Conservation (phyloP, 2,797 vertebrate genomes). For the Clamator glandarius region DNA sequence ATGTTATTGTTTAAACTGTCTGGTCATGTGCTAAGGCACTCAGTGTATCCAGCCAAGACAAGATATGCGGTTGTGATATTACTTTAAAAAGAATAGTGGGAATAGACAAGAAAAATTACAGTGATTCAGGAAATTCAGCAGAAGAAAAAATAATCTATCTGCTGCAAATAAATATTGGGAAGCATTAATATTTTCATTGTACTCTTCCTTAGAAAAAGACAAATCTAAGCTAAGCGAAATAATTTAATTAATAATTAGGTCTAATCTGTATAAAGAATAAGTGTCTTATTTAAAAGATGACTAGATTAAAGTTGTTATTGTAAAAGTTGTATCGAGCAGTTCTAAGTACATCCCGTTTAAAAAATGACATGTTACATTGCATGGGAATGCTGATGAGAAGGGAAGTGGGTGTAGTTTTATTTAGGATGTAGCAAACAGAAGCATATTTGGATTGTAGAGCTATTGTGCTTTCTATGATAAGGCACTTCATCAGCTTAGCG, state of each 20-base stretch:
- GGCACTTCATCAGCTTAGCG: not conserved
- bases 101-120: not conserved
- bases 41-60: not conserved
- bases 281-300: constrained; percentile 79
- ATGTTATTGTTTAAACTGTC: not conserved
- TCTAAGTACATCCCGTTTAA: constrained; percentile 72
- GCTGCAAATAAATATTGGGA: not conserved
- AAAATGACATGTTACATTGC: not conserved
- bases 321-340: constrained; percentile 76
- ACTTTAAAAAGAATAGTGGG: accelerated
- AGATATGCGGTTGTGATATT: not conserved
- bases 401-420: not conserved
- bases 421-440: not conserved
- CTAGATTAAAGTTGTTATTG: constrained; percentile 78
- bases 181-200: not conserved
- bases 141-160: not conserved
- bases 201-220: constrained; percentile 16
- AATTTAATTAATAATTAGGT: constrained; percentile 76
- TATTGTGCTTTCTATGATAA: not conserved
- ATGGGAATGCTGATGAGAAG: not conserved
- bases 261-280: constrained; percentile 81
- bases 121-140: not conserved
- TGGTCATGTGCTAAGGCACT: not conserved
- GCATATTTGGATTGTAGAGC: not conserved
- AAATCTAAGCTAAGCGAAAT: constrained; percentile 48